Evolutionary conservation across 2,113 vertebrate genomes (phyloP).

Genomic region (Neotoma lepida): DNA sequence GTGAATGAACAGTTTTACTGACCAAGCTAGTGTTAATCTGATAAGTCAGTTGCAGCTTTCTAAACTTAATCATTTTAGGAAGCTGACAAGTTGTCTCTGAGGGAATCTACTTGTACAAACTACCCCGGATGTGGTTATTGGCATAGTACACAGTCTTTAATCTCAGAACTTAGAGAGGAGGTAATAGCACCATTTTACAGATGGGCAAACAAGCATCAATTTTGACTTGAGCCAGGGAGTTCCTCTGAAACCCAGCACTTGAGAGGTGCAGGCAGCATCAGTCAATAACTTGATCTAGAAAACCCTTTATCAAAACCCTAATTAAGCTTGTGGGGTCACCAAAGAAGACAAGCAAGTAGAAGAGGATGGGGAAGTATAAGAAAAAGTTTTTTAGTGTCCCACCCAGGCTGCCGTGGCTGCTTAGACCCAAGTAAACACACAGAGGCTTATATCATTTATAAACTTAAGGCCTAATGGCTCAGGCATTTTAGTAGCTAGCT

Average conservation of each 20-base stretch:
- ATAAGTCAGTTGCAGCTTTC: background rate
- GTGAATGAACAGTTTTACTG: background rate
- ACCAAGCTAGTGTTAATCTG: background rate
- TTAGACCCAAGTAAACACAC: too few species aligned
- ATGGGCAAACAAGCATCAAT: background rate
- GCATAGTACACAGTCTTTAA: background rate
- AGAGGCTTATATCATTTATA: too few species aligned
- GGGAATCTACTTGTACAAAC: background rate
- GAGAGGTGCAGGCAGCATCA: background rate
- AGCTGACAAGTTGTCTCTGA: background rate
- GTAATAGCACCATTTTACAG: background rate
- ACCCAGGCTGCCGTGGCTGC: too few species aligned
- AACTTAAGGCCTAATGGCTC: too few species aligned
- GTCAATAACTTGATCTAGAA: background rate
- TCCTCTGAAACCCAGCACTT: background rate
- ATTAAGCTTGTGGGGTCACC: background rate
- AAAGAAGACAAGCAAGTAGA: background rate
- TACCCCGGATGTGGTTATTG: background rate
- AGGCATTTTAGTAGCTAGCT: too few species aligned
- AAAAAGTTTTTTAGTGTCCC: too few species aligned
- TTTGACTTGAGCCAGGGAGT: background rate
- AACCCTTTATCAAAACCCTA: background rate
- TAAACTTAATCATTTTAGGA: conserved; percentile 14
- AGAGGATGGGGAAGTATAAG: background rate
- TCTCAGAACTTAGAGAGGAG: background rate